These are phyloP conservation scores for Chelon labrosus DNA, from an alignment of 2,797 vertebrate genomes.

Conservation along the genomic window DNA sequence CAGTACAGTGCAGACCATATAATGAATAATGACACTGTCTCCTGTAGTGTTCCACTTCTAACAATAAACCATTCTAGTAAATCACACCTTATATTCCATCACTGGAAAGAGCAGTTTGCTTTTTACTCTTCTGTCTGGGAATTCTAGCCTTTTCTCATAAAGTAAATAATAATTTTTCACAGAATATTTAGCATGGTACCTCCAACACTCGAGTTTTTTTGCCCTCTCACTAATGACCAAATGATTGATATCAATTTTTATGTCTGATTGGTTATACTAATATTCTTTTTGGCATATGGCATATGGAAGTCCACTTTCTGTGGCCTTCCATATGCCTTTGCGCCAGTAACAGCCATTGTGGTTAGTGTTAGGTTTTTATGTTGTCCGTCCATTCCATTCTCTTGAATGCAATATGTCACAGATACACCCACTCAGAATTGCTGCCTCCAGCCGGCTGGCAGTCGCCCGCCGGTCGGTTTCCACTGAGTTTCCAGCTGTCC, in stretches of 20 bases:
- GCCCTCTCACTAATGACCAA: neutral
- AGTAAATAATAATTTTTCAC: too few species aligned
- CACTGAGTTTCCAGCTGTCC: too few species aligned
- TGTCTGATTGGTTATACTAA: neutral
- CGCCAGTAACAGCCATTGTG: too few species aligned
- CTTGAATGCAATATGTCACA: too few species aligned
- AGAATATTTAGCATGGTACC: neutral
- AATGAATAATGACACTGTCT: conserved; percentile 13
- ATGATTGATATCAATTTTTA: neutral
- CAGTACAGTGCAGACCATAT: conserved; percentile 25
- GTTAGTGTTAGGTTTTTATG: too few species aligned
- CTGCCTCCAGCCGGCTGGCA: too few species aligned
- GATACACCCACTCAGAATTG: too few species aligned
- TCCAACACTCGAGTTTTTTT: too few species aligned
- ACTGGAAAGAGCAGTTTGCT: neutral
- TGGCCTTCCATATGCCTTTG: too few species aligned
- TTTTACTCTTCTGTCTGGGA: conserved; percentile 7
- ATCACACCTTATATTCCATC: neutral
- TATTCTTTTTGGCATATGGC: neutral
- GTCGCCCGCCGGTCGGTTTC: too few species aligned
- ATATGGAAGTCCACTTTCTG: neutral
- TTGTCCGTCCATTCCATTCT: too few species aligned
- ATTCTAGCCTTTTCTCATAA: neutral
- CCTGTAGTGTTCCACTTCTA: neutral
- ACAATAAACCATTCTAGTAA: neutral